Percentiles rank a stretch among this genome's conserved stretches.
These are phyloP conservation scores for Astreopora myriophthalma DNA, from an alignment of 64 coral and sea anemone species.

Conservation along the genomic window DNA sequence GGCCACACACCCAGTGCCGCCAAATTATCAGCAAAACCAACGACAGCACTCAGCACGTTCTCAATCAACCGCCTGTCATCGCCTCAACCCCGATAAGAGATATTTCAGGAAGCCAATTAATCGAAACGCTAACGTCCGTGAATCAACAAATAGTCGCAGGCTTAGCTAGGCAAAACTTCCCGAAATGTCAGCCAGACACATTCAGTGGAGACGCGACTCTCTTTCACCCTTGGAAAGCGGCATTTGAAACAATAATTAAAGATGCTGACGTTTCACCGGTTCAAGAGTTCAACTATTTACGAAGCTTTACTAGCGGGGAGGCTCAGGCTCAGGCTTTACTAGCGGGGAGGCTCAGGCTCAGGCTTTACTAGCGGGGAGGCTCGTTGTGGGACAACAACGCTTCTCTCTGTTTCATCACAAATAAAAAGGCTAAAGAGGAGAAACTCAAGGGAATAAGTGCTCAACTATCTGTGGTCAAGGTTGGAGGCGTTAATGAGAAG, in stretches of 20 bases:
- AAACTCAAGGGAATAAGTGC: conserved; percentile 21
- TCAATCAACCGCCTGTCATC: neutral
- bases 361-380: too few relatives aligned
- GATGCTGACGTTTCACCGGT: neutral
- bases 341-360: too few relatives aligned
- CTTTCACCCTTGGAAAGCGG: conserved; percentile 47
- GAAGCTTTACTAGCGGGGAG: conserved; percentile 17
- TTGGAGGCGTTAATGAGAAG: conserved; percentile 28
- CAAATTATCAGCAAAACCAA: too few relatives aligned
- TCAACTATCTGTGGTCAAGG: conserved; percentile 16
- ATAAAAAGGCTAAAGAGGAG: conserved; percentile 22
- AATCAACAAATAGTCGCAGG: neutral
- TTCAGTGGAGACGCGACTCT: conserved; percentile 35
- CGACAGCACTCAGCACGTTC: neutral
- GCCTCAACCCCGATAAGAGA: neutral
- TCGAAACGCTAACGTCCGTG: neutral
- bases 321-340: too few relatives aligned
- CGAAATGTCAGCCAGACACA: conserved; percentile 38
- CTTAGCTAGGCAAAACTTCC: neutral
- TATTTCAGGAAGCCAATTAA: neutral
- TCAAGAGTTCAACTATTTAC: conserved; percentile 37
- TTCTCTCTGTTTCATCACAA: too few relatives aligned
- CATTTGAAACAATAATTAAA: conserved; percentile 17
- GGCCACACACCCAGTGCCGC: neutral
- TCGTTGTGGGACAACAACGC: too few relatives aligned